A percentile compares a stretch with the other conserved stretches of the same genome.
These are phyloP conservation scores for Scaptomyza tumidula DNA, from an alignment of 2,888 invertebrate species.

Conservation along the genomic window DNA sequence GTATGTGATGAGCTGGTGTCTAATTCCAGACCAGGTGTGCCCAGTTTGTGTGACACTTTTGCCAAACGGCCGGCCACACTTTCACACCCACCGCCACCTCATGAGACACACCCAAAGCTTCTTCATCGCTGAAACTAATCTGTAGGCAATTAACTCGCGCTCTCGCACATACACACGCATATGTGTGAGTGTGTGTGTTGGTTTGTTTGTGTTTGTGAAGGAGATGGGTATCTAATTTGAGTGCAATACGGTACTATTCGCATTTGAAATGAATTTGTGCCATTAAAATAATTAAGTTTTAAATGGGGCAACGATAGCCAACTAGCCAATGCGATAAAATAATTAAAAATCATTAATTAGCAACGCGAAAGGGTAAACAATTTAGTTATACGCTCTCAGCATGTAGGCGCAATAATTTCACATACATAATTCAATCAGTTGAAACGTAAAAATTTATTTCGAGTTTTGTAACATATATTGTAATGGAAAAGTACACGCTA, in stretches of 20 bases:
- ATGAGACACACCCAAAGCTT: conserved; percentile 62
- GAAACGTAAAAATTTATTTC: conserved; percentile 13
- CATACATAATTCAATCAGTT: conserved; percentile 34
- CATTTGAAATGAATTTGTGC: conserved; percentile 68
- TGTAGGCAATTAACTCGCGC: conserved; percentile 67
- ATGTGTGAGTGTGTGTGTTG: conserved; percentile 28
- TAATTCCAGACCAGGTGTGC: conserved; percentile 32
- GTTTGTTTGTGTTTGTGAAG: conserved; percentile 24
- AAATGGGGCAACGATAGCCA: conserved; percentile 42
- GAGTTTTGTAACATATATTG: neutral
- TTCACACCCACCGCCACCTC: conserved; percentile 57
- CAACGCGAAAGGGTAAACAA: conserved; percentile 51
- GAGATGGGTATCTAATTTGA: conserved; percentile 19
- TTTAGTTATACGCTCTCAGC: conserved; percentile 25
- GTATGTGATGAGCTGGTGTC: conserved; percentile 44
- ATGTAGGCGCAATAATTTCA: conserved; percentile 8
- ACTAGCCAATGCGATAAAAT: conserved; percentile 32
- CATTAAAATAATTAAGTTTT: conserved; percentile 68
- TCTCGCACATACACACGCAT: neutral
- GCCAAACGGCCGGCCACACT: conserved; percentile 54
- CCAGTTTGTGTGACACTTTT: conserved; percentile 73
- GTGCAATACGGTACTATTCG: conserved; percentile 11
- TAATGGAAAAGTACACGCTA: conserved; percentile 28
- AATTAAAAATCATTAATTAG: conserved; percentile 54
- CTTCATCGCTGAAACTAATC: conserved; percentile 65